Evolutionary conservation across 2,888 invertebrate genomes (phyloP).

Genomic region (Lamellibrachia columna): DNA sequence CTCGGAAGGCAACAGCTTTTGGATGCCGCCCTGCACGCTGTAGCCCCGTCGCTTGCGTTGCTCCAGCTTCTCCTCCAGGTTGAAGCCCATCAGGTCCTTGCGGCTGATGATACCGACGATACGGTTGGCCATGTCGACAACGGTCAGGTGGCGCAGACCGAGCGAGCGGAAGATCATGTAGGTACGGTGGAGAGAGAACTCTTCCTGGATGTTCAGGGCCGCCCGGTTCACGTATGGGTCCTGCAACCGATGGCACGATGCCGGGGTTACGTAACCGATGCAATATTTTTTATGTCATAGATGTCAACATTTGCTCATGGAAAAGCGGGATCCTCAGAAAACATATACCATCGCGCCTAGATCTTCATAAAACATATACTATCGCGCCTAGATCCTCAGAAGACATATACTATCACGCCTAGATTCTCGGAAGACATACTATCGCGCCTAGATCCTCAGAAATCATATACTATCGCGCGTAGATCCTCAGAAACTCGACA

Average conservation of each 20-base stretch:
- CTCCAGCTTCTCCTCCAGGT: conserved; percentile 46
- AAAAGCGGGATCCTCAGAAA: too few species aligned
- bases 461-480: too few species aligned
- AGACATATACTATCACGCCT: too few species aligned
- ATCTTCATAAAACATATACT: too few species aligned
- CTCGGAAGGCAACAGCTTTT: conserved; percentile 42
- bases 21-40: conserved; percentile 42
- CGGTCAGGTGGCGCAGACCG: conserved; percentile 58
- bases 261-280: neutral
- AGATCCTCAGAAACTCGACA: too few species aligned
- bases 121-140: conserved; percentile 53
- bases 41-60: conserved; percentile 43
- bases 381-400: too few species aligned
- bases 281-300: too few species aligned
- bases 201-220: conserved; percentile 48
- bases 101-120: conserved; percentile 58
- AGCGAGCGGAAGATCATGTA: conserved; percentile 58
- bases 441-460: too few species aligned
- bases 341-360: too few species aligned
- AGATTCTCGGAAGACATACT: too few species aligned
- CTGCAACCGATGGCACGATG: conserved; percentile 33
- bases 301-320: too few species aligned
- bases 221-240: conserved; percentile 56
- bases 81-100: conserved; percentile 58
- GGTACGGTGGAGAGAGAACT: conserved; percentile 57